Percentiles rank a stretch among this genome's conserved stretches.
Evolutionary conservation across 2,888 invertebrate genomes (phyloP).

Genomic region (Chalcis sispes): DNA sequence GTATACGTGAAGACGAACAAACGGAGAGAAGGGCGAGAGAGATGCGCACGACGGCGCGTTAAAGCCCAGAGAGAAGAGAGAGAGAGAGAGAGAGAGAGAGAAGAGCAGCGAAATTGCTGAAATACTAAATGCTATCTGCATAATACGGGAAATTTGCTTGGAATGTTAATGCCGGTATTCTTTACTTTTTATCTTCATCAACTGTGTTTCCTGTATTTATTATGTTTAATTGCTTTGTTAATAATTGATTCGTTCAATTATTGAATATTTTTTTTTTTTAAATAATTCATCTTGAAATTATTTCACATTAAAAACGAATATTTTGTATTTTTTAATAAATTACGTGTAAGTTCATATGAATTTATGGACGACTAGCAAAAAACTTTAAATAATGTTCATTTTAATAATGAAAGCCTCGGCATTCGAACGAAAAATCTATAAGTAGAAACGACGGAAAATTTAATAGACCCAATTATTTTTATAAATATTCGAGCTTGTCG

Average conservation of each 20-base stretch:
- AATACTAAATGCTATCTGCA: conserved; percentile 49
- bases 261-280: no score
- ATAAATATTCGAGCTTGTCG: conserved; percentile 37
- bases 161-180: conserved; percentile 36
- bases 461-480: conserved; percentile 46
- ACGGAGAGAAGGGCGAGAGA: conserved; percentile 22
- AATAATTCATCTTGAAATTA: no score
- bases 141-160: conserved; percentile 35
- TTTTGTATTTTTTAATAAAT: no score
- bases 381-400: no score
- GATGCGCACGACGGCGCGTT: conserved; percentile 49
- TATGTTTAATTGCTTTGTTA: background rate
- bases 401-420: no score
- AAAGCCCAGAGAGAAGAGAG: conserved; percentile 58
- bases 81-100: no score
- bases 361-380: no score
- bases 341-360: no score
- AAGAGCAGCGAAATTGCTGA: conserved; percentile 44
- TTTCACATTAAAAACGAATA: no score
- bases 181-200: background rate
- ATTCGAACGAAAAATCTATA: conserved; percentile 35
- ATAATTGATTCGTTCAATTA: no score
- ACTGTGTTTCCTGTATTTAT: background rate
- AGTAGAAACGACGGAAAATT: conserved; percentile 29
- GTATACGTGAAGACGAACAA: background rate